Evolutionary conservation across 2,797 vertebrate genomes (phyloP).

Genomic region (Acanthurus leucopareius): DNA sequence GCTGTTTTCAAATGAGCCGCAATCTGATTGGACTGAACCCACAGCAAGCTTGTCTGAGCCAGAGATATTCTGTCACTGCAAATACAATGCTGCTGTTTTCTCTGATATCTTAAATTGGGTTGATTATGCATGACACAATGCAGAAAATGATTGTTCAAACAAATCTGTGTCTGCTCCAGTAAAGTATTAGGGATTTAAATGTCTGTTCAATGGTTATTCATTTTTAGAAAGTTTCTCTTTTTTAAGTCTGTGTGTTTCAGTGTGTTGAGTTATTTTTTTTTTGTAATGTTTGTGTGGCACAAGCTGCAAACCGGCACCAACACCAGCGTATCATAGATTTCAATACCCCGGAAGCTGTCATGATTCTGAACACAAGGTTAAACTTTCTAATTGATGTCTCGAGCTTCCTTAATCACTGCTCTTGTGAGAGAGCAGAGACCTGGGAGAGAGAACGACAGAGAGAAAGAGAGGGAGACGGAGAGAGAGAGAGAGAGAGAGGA

Average conservation of each 20-base stretch:
- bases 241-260: not conserved
- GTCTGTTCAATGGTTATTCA: too few relatives aligned
- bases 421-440: constrained; percentile 63
- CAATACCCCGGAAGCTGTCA: constrained; percentile 48
- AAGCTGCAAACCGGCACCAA: constrained; percentile 3
- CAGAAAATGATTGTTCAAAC: too few relatives aligned
- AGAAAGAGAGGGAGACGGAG: constrained; percentile 35
- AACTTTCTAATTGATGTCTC: constrained; percentile 82
- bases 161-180: too few relatives aligned
- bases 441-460: constrained; percentile 53
- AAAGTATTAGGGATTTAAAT: too few relatives aligned
- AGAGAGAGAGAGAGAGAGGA: constrained; percentile 48
- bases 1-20: too few relatives aligned
- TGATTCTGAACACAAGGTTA: constrained; percentile 69
- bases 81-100: too few relatives aligned
- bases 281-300: not conserved
- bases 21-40: too few relatives aligned
- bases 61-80: too few relatives aligned
- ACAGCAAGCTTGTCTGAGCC: too few relatives aligned
- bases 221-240: not conserved
- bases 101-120: too few relatives aligned
- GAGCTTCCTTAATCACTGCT: constrained; percentile 72
- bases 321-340: constrained; percentile 17
- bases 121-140: too few relatives aligned
- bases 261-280: not conserved